These are phyloP conservation scores for Automeris io DNA, from an alignment of 2,888 invertebrate genomes.

Conservation along the genomic window DNA sequence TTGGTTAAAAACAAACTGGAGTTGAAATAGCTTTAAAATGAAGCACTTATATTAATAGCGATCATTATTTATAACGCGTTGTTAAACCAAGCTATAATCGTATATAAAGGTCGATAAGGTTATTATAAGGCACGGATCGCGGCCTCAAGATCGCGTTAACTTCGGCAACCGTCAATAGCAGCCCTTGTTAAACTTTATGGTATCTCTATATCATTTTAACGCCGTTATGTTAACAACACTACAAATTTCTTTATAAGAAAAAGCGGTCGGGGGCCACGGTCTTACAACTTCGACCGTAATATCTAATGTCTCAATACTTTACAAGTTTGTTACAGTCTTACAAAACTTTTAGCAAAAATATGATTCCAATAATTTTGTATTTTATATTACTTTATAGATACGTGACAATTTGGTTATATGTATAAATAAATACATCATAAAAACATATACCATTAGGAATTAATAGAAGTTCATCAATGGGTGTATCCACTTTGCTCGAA, in stretches of 20 bases:
- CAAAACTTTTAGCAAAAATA: too few species aligned
- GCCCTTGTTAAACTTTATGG: constrained; percentile 61
- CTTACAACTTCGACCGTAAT: constrained; percentile 41
- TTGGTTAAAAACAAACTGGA: too few species aligned
- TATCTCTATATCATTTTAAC: constrained; percentile 63
- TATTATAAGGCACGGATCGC: constrained; percentile 46
- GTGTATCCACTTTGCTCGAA: too few species aligned
- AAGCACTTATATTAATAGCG: constrained; percentile 7
- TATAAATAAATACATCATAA: too few species aligned
- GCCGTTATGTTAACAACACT: constrained; percentile 57
- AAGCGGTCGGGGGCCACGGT: constrained; percentile 34
- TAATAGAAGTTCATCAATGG: too few species aligned
- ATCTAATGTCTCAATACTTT: constrained; percentile 48
- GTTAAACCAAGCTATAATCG: constrained; percentile 40
- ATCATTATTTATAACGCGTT: constrained; percentile 10
- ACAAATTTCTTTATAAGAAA: constrained; percentile 56
- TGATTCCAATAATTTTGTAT: too few species aligned
- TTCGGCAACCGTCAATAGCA: constrained; percentile 53
- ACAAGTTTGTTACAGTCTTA: constrained; percentile 18
- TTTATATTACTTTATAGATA: too few species aligned
- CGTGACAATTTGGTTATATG: too few species aligned
- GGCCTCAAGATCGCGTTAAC: constrained; percentile 51
- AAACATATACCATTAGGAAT: too few species aligned
- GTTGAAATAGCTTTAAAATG: constrained; percentile 12
- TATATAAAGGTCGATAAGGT: constrained; percentile 51